Conservation (phyloP, 2,113 vertebrate genomes). For the Mirza zaza region DNA sequence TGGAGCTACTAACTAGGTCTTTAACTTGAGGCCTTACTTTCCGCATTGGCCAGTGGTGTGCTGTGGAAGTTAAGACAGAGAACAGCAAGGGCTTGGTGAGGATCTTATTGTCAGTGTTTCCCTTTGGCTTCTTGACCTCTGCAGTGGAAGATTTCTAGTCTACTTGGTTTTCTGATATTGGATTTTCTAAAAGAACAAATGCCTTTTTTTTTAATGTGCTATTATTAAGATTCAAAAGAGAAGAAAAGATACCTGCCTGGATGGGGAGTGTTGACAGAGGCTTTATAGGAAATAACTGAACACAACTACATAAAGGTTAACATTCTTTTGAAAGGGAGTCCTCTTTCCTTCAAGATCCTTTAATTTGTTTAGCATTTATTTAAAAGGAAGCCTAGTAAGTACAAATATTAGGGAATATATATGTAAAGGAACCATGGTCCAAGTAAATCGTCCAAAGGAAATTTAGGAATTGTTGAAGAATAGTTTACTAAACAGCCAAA, state of each 20-base stretch:
- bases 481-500: neutral
- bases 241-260: neutral
- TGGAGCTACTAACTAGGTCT: neutral
- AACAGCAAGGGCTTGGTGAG: rapidly evolving
- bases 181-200: neutral
- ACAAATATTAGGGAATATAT: neutral
- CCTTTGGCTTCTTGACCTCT: neutral
- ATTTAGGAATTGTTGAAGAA: neutral
- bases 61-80: neutral
- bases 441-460: neutral
- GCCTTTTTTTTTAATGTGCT: neutral
- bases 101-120: rapidly evolving
- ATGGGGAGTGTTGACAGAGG: neutral
- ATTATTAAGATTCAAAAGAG: neutral
- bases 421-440: neutral
- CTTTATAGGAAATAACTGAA: neutral
- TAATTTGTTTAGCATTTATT: neutral
- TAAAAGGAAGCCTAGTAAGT: slow-evolving; percentile 12
- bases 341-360: neutral
- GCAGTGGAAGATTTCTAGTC: neutral
- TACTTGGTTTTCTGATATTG: neutral
- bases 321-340: neutral
- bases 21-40: neutral
- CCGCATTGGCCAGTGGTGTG: rapidly evolving
- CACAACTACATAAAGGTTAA: neutral